Conservation (phyloP, 2,113 vertebrate genomes). For the Arizona elegans region DNA sequence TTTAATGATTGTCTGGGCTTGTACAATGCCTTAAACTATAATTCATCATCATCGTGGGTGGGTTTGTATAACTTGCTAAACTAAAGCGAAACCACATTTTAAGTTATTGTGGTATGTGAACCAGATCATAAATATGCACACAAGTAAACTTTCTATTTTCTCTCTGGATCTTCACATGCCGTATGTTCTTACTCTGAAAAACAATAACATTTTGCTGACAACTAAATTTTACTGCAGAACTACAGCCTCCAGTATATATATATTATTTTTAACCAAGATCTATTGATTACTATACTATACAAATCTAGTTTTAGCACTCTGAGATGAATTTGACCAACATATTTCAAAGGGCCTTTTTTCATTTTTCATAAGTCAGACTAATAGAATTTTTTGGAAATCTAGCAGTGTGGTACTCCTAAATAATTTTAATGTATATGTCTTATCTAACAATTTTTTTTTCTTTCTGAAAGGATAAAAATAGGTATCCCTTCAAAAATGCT, state of each 20-base stretch:
- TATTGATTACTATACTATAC: background rate
- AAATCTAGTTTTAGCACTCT: background rate
- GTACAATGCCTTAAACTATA: background rate
- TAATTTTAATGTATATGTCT: background rate
- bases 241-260: too few relatives aligned
- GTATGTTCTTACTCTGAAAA: background rate
- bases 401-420: background rate
- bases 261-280: background rate
- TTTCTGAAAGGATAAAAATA: constrained; percentile 13
- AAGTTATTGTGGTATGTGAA: background rate
- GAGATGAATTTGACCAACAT: background rate
- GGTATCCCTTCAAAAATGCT: constrained; percentile 3
- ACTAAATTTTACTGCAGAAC: background rate
- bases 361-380: background rate
- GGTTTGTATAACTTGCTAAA: background rate
- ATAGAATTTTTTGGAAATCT: background rate
- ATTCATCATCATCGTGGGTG: background rate
- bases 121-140: background rate
- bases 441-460: background rate
- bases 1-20: background rate
- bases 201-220: background rate
- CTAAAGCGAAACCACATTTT: background rate
- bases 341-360: background rate
- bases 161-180: background rate
- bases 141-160: background rate